Evolutionary conservation across 92 coral and sea anemone genomes (phyloP).

Genomic region (Paragorgia papillata): DNA sequence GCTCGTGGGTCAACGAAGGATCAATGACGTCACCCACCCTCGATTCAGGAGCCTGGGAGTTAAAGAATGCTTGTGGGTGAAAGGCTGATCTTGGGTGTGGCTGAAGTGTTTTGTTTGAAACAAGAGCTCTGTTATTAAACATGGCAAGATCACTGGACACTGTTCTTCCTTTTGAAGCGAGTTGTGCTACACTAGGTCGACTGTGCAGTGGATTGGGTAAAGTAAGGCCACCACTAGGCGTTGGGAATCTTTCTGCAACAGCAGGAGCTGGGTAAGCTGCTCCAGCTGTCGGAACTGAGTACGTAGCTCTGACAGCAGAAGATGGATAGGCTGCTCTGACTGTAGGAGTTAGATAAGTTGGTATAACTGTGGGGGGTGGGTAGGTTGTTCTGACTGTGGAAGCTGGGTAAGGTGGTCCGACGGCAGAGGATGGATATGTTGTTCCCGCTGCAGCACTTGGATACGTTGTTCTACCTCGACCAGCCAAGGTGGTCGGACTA

Average conservation of each 20-base stretch:
- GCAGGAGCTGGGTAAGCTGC: background rate
- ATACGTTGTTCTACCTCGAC: background rate
- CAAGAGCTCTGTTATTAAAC: background rate
- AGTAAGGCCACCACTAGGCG: background rate
- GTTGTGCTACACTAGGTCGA: too few relatives aligned
- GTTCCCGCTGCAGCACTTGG: background rate
- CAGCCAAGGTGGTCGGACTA: background rate
- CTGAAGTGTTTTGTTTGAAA: background rate
- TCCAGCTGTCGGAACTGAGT: background rate
- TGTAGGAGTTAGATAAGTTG: background rate
- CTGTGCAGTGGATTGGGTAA: too few relatives aligned
- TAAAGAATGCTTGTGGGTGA: background rate
- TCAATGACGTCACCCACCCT: background rate
- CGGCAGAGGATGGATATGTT: background rate
- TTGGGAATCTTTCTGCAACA: too few relatives aligned
- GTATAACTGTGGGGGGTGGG: background rate
- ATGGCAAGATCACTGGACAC: background rate
- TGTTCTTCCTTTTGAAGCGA: background rate
- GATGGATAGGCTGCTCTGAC: background rate
- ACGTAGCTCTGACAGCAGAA: background rate
- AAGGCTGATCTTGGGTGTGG: conserved; percentile 2
- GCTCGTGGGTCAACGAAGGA: too few relatives aligned
- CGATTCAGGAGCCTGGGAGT: background rate
- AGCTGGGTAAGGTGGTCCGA: background rate
- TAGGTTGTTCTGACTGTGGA: background rate